phyloP scores from a whole-genome alignment of 2,113 vertebrate genomes.

The Mustela lutreola region DNA sequence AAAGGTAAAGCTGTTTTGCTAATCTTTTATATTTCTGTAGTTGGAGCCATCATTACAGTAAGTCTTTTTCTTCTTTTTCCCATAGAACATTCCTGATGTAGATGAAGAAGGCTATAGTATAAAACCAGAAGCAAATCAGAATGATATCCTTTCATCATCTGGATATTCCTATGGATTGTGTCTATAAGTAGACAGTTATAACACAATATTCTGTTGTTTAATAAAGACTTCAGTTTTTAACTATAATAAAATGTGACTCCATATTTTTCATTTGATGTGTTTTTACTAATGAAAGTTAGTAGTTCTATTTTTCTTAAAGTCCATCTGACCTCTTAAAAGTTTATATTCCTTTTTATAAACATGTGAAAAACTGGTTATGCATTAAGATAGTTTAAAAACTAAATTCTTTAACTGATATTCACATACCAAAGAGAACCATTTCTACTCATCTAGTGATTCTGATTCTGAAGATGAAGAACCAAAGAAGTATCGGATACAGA shows the following conservation, averaged over 20 bases:
- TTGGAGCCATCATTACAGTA: slow-evolving; percentile 53
- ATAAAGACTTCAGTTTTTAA: slow-evolving; percentile 50
- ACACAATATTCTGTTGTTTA: slow-evolving; percentile 25
- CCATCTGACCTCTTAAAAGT: slow-evolving; percentile 11
- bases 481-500: slow-evolving; percentile 96
- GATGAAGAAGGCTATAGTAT: slow-evolving; percentile 98
- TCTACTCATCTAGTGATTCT: slow-evolving; percentile 97
- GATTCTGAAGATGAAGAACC: slow-evolving; percentile 97
- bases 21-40: slow-evolving; percentile 44
- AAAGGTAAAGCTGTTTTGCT: slow-evolving; percentile 35
- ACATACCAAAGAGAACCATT: slow-evolving; percentile 99
- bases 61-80: slow-evolving; percentile 63
- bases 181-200: background rate
- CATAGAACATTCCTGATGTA: slow-evolving; percentile 95
- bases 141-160: slow-evolving; percentile 93
- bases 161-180: slow-evolving; percentile 22
- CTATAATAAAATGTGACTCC: slow-evolving; percentile 40
- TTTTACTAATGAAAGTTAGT: slow-evolving; percentile 59
- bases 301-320: slow-evolving; percentile 41
- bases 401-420: slow-evolving; percentile 90
- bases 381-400: slow-evolving; percentile 38
- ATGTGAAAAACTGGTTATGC: slow-evolving; percentile 39
- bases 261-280: slow-evolving; percentile 37
- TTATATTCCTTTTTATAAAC: slow-evolving; percentile 45
- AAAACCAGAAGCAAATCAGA: slow-evolving; percentile 95